Conservation (phyloP, 2,113 vertebrate species). For the Poeciliopsis prolifica region DNA sequence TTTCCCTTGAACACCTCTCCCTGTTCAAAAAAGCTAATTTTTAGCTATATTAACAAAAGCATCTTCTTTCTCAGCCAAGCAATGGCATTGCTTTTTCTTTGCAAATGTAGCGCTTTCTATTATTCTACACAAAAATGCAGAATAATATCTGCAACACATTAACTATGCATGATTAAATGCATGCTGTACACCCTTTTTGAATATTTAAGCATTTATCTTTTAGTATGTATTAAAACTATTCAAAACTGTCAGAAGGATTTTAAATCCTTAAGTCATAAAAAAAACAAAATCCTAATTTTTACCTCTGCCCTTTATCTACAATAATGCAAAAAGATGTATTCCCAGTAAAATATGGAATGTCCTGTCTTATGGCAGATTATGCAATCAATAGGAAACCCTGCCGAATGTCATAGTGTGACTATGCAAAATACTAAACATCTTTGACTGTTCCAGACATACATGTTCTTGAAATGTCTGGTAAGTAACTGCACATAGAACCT, state of each 20-base stretch:
- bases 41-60: conserved; percentile 77
- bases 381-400: too few species aligned
- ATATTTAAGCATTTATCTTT: background rate
- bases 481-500: too few species aligned
- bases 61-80: conserved; percentile 27
- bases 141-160: conserved; percentile 6
- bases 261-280: background rate
- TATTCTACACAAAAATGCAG: too few species aligned
- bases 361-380: too few species aligned
- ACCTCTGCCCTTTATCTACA: background rate
- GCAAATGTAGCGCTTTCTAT: too few species aligned
- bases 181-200: background rate
- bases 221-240: background rate
- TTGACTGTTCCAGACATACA: too few species aligned
- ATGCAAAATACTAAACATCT: too few species aligned
- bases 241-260: background rate
- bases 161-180: background rate
- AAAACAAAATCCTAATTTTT: background rate
- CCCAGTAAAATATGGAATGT: too few species aligned
- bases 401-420: too few species aligned
- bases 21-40: conserved; percentile 84
- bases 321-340: background rate
- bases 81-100: conserved; percentile 28
- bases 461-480: too few species aligned
- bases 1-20: conserved; percentile 86